Percentiles rank a stretch among this genome's conserved stretches.
phyloP scores from a whole-genome alignment of 2,113 vertebrate genomes.

The Corythornis vintsioides region DNA sequence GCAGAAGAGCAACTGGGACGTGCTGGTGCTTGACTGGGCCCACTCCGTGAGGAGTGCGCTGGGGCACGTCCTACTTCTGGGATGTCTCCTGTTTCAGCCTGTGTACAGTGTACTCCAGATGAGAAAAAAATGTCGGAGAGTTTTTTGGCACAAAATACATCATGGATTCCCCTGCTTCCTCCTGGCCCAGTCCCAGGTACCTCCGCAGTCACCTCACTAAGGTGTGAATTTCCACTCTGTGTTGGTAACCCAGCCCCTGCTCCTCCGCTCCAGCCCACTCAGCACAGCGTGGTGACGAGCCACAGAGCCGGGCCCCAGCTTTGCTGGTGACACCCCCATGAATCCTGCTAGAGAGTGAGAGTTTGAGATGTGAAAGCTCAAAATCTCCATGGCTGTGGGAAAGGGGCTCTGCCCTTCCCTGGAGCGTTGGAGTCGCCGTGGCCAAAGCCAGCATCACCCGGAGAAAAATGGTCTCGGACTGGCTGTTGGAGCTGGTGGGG shows the following conservation, averaged over 20 bases:
- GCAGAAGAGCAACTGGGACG: rapidly evolving
- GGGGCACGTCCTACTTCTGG: not conserved
- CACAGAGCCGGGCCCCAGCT: not conserved
- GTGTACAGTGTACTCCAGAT: not conserved
- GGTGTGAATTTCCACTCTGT: not conserved
- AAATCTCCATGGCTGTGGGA: not conserved
- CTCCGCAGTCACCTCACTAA: constrained; percentile 13
- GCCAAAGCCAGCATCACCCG: not conserved
- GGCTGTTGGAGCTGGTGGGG: not conserved
- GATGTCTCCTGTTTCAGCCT: not conserved
- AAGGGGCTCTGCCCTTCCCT: not conserved
- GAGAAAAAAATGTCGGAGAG: constrained; percentile 57
- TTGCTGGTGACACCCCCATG: not conserved
- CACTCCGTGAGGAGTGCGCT: rapidly evolving
- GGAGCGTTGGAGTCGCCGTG: not conserved
- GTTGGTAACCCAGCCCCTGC: not conserved
- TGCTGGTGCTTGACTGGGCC: not conserved
- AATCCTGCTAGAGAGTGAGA: not conserved
- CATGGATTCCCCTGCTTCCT: constrained; percentile 15
- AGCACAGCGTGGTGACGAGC: not conserved
- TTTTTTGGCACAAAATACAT: not conserved
- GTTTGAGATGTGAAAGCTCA: not conserved
- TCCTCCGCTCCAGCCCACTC: not conserved
- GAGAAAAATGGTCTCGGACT: not conserved
- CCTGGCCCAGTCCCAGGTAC: not conserved